A percentile compares a stretch with the other conserved stretches of the same genome.
Conservation (phyloP, 2,888 invertebrate species). For the Philereme transversata region DNA sequence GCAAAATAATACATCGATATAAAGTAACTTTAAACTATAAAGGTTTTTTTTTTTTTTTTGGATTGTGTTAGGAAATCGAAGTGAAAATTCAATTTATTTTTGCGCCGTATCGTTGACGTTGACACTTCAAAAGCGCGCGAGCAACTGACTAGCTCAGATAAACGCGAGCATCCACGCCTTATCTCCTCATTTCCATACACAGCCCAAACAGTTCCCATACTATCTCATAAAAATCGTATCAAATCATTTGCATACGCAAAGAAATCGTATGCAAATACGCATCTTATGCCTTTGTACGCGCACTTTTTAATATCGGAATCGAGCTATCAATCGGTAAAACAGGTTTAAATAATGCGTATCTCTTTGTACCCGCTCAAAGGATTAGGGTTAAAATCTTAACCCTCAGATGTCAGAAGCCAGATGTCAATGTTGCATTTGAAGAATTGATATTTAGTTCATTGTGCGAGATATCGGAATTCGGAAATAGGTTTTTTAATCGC, state of each 20-base stretch:
- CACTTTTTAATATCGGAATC: conserved; percentile 73
- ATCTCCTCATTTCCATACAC: conserved; percentile 78
- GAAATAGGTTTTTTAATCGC: conserved; percentile 73
- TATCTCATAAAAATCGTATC: conserved; percentile 61
- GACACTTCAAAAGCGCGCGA: conserved; percentile 74
- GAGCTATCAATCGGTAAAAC: conserved; percentile 79
- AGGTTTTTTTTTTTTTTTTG: not conserved
- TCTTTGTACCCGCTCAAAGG: conserved; percentile 64
- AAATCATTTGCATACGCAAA: conserved; percentile 75
- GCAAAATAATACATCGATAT: no score
- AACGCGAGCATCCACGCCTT: conserved; percentile 64
- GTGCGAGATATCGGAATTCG: conserved; percentile 58
- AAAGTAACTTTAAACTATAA: not conserved
- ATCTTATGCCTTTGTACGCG: conserved; percentile 62
- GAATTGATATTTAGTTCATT: conserved; percentile 69
- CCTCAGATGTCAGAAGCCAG: conserved; percentile 56
- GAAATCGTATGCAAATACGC: conserved; percentile 78
- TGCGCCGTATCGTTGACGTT: conserved; percentile 68
- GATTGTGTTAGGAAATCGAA: conserved; percentile 44
- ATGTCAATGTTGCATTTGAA: conserved; percentile 70
- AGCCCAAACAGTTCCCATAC: conserved; percentile 66
- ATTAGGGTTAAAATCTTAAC: conserved; percentile 72
- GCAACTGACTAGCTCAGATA: conserved; percentile 75
- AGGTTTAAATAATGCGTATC: conserved; percentile 73
- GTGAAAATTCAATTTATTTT: conserved; percentile 44